phyloP scores from a whole-genome alignment of 2,797 vertebrate species.

The Heliangelus exortis region DNA sequence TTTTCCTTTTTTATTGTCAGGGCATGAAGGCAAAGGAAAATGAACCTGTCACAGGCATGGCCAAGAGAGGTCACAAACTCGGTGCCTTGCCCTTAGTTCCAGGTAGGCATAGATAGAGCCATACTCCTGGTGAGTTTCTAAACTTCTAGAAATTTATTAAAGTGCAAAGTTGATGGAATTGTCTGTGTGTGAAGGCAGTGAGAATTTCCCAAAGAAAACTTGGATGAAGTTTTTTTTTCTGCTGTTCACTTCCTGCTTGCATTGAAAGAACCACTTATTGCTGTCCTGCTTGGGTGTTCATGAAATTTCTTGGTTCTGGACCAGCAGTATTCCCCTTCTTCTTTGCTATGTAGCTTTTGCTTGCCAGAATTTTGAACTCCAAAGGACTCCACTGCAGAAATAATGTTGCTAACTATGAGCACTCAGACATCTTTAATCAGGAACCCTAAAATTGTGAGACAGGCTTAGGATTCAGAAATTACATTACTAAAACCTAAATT shows the following conservation, averaged over 20 bases:
- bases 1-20: neutral
- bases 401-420: neutral
- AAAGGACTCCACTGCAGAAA: neutral
- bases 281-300: neutral
- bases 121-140: neutral
- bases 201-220: conserved; percentile 31
- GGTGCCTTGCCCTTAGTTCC: neutral
- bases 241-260: neutral
- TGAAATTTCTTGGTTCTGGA: neutral
- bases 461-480: neutral
- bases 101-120: neutral
- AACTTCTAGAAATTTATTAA: neutral
- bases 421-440: neutral
- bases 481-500: neutral
- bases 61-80: neutral
- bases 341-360: neutral
- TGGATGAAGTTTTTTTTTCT: neutral
- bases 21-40: neutral
- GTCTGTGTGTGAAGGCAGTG: neutral
- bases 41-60: neutral
- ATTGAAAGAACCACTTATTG: neutral
- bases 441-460: neutral
- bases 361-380: neutral
- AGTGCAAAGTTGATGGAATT: neutral
- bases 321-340: neutral